phyloP scores from a whole-genome alignment of 2,888 invertebrate genomes.

The Choristoneura rosaceana region DNA sequence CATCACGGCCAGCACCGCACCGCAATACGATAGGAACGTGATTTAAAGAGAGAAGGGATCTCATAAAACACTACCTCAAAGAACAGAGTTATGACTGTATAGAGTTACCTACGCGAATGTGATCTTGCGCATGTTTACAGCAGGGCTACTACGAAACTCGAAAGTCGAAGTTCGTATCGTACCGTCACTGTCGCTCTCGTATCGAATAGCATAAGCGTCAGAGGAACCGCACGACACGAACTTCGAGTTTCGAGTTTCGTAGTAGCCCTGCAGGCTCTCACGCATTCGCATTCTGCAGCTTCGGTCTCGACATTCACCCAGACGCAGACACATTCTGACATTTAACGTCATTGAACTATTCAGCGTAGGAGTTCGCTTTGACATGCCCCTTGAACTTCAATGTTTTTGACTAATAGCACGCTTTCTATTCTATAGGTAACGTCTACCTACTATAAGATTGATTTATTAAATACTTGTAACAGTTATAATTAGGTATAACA shows the following conservation, averaged over 20 bases:
- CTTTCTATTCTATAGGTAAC: constrained; percentile 35
- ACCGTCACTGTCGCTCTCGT: no score
- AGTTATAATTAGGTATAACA: no score
- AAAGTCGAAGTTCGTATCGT: no score
- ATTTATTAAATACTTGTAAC: no score
- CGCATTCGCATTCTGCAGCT: constrained; percentile 42
- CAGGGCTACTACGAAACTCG: no score
- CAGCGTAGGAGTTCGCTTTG: constrained; percentile 40
- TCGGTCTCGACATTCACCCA: constrained; percentile 57
- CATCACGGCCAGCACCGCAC: not conserved
- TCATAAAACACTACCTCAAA: not conserved
- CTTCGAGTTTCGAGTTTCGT: no score
- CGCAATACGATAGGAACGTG: not conserved
- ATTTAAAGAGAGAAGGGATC: not conserved
- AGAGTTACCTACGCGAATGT: not conserved
- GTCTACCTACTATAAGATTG: not conserved
- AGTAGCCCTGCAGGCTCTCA: no score
- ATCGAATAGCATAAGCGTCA: no score
- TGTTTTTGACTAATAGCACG: constrained; percentile 46
- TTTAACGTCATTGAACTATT: constrained; percentile 63
- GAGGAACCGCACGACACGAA: no score
- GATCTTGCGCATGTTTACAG: constrained; percentile 5
- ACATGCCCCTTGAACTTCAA: constrained; percentile 58
- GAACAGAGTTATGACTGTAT: not conserved
- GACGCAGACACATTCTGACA: constrained; percentile 59